phyloP scores from a whole-genome alignment of 2,113 vertebrate genomes.

The Percopsis transmontana region DNA sequence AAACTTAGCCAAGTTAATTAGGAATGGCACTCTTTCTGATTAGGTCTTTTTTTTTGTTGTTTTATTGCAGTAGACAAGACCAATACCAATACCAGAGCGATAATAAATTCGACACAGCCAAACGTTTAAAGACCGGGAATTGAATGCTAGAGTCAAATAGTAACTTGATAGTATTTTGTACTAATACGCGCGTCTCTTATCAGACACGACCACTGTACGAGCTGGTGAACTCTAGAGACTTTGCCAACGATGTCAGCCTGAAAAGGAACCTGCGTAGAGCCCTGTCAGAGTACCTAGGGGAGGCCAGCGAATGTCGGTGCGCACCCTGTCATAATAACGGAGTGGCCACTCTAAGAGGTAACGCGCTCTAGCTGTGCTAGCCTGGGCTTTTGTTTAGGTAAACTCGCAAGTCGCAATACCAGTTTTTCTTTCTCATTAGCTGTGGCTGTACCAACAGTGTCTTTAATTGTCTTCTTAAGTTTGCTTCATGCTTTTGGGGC shows the following conservation, averaged over 20 bases:
- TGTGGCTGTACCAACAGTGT: neutral
- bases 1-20: too few species aligned
- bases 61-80: neutral
- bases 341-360: conserved; percentile 84
- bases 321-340: conserved; percentile 87
- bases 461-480: neutral
- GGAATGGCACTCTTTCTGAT: too few species aligned
- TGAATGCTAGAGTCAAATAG: too few species aligned
- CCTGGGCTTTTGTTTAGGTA: too few species aligned
- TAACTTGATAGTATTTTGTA: neutral
- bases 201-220: conserved; percentile 85
- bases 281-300: conserved; percentile 83
- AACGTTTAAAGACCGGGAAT: too few species aligned
- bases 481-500: too few species aligned
- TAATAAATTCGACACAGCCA: too few species aligned
- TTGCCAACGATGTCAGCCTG: conserved; percentile 70
- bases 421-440: neutral
- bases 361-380: neutral
- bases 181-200: neutral
- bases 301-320: conserved; percentile 85
- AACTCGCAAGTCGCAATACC: neutral
- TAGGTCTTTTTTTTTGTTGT: neutral
- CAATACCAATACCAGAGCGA: neutral
- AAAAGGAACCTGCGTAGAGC: conserved; percentile 85
- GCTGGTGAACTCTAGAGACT: conserved; percentile 82